Evolutionary conservation across 2,797 vertebrate genomes (phyloP).

Genomic region (Sebastes minor): DNA sequence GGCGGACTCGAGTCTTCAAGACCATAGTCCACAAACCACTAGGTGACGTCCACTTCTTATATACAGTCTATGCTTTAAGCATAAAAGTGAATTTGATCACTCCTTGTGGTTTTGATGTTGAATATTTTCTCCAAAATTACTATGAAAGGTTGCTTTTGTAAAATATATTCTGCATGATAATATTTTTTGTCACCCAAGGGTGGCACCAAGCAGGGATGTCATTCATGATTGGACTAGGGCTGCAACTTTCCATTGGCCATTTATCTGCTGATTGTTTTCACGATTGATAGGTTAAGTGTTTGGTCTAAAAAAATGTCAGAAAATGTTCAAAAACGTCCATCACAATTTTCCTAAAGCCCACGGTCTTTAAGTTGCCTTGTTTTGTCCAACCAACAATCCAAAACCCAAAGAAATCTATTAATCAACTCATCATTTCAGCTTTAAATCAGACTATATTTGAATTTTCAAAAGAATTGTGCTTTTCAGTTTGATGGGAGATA

Average conservation of each 20-base stretch:
- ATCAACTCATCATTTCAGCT: no score
- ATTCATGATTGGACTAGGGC: not conserved
- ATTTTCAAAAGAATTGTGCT: not conserved
- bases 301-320: no score
- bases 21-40: no score
- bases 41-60: no score
- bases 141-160: not conserved
- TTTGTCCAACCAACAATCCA: not conserved
- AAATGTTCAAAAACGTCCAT: no score
- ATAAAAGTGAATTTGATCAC: not conserved
- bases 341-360: no score
- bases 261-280: not conserved
- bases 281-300: not conserved
- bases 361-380: no score
- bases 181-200: not conserved
- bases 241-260: not conserved
- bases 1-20: accelerated
- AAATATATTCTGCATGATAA: not conserved
- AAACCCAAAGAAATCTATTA: not conserved
- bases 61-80: accelerated
- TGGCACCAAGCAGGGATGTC: not conserved
- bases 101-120: not conserved
- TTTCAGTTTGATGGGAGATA: not conserved
- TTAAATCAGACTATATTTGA: no score
- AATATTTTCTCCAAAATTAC: not conserved